These are phyloP conservation scores for Notechis scutatus DNA, from an alignment of 2,113 vertebrate species.

Conservation along the genomic window DNA sequence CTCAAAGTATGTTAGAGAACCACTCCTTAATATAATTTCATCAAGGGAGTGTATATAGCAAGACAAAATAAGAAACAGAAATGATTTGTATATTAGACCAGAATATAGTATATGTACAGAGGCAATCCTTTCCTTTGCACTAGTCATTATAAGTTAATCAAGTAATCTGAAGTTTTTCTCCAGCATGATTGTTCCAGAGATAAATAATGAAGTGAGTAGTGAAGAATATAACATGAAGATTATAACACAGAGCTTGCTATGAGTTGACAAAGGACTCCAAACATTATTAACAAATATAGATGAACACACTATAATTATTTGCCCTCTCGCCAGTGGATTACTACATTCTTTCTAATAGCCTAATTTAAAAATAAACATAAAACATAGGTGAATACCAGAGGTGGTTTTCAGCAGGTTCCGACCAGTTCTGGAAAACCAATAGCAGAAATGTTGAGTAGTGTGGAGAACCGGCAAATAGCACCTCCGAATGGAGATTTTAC, in stretches of 20 bases:
- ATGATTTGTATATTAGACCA: neutral
- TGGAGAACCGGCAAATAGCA: no score
- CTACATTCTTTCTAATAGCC: neutral
- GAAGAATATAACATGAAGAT: neutral
- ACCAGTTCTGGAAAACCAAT: no score
- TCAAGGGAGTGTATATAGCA: neutral
- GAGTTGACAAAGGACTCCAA: neutral
- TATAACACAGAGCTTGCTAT: neutral
- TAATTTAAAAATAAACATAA: neutral
- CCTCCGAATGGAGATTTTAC: no score
- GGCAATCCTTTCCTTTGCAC: neutral
- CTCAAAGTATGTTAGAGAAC: conserved; percentile 3
- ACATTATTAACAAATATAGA: neutral
- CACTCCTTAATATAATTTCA: neutral
- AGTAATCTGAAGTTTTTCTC: neutral
- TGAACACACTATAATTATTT: neutral
- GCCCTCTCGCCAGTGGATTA: neutral
- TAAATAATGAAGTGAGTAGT: neutral
- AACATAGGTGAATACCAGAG: neutral
- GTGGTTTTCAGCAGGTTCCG: no score
- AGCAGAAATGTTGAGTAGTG: no score
- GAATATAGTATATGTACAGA: neutral
- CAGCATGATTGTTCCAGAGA: neutral
- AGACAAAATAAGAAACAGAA: neutral
- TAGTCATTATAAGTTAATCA: neutral